phyloP scores from a whole-genome alignment of 2,797 vertebrate species.

The Enoplosus armatus region DNA sequence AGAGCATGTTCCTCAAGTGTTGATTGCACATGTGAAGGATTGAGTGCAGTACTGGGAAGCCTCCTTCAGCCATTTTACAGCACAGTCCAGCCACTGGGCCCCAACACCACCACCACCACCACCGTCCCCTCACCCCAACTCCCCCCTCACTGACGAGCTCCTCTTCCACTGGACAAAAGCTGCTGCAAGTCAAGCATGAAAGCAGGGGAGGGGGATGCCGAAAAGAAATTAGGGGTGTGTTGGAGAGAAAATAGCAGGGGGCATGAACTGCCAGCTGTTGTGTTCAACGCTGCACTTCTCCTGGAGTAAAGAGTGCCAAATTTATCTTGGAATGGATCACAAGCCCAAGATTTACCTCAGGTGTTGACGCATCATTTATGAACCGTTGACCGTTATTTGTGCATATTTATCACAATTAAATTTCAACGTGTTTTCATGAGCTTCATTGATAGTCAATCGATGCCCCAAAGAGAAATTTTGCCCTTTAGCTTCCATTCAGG shows the following conservation, averaged over 20 bases:
- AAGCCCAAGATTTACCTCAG: slow-evolving; percentile 45
- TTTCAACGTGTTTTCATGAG: slow-evolving; percentile 16
- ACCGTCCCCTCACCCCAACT: slow-evolving; percentile 27
- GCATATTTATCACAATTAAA: slow-evolving; percentile 8
- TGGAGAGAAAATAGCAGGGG: slow-evolving; percentile 70
- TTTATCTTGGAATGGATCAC: slow-evolving; percentile 45
- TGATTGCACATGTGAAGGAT: slow-evolving; percentile 76
- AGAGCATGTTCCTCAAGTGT: slow-evolving; percentile 67
- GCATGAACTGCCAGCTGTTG: slow-evolving; percentile 83
- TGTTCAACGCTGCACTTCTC: slow-evolving; percentile 64
- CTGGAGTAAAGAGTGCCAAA: slow-evolving; percentile 47
- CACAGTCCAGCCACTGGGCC: slow-evolving; percentile 46
- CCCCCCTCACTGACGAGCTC: slow-evolving; percentile 49
- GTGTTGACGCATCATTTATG: slow-evolving; percentile 50
- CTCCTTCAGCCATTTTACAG: slow-evolving; percentile 49
- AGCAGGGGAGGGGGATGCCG: slow-evolving; percentile 64
- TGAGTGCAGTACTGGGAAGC: slow-evolving; percentile 58
- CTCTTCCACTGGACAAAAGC: slow-evolving; percentile 78
- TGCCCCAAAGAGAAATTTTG: slow-evolving; percentile 1
- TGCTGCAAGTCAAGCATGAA: slow-evolving; percentile 85
- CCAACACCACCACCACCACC: slow-evolving; percentile 37
- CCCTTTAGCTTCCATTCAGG: slow-evolving; percentile 11
- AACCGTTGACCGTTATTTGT: slow-evolving; percentile 22
- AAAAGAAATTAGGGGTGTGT: slow-evolving; percentile 76
- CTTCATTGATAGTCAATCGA: not conserved